These are phyloP conservation scores for Dreissena polymorpha DNA, from an alignment of 1,140 invertebrate species.

Conservation along the genomic window DNA sequence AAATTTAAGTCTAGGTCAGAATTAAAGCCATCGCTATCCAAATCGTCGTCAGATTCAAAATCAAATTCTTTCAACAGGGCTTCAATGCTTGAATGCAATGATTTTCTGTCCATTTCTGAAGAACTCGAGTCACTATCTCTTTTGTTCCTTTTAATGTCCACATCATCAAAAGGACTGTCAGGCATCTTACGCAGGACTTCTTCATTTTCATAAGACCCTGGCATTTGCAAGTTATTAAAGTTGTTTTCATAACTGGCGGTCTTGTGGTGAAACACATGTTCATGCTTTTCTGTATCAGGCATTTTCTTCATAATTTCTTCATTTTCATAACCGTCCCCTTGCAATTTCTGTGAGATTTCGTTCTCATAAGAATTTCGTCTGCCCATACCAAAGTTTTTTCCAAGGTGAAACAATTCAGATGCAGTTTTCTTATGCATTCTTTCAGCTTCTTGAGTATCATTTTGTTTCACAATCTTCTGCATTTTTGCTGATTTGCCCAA, in stretches of 20 bases:
- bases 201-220: background rate
- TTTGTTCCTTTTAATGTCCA: background rate
- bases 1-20: background rate
- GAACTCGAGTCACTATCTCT: background rate
- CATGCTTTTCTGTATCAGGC: background rate
- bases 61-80: background rate
- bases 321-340: background rate
- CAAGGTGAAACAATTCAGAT: background rate
- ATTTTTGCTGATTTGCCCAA: too few relatives aligned
- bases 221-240: background rate
- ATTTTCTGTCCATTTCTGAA: background rate
- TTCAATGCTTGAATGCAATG: background rate
- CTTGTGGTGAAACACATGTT: too few relatives aligned
- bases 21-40: background rate
- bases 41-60: background rate
- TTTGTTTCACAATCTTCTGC: background rate
- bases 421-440: background rate
- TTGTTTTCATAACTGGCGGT: background rate
- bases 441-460: background rate
- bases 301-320: conserved; percentile 1
- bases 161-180: background rate
- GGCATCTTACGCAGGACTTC: background rate
- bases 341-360: background rate
- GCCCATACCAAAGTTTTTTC: background rate
- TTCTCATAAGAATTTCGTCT: background rate